phyloP scores from a whole-genome alignment of 2,113 vertebrate genomes.

The Caracal caracal region DNA sequence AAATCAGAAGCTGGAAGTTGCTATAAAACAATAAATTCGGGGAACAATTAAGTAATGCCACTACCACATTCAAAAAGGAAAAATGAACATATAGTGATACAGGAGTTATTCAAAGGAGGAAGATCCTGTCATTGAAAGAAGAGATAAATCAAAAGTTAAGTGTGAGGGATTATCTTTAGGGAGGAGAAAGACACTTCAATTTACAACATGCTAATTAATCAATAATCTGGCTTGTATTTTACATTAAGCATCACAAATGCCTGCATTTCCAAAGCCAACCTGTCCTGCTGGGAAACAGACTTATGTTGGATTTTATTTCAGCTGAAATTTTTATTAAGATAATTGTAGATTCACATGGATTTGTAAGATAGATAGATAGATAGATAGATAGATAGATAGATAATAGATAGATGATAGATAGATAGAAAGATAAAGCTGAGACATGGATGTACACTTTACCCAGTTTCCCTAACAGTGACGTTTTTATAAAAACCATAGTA shows the following conservation, averaged over 20 bases:
- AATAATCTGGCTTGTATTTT: background rate
- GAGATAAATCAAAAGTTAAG: background rate
- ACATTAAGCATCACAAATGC: background rate
- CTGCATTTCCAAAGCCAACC: constrained; percentile 12
- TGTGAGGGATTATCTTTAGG: background rate
- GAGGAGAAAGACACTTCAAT: background rate
- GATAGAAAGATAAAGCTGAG: background rate
- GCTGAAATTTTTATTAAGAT: background rate
- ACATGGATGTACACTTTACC: background rate
- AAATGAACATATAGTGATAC: background rate
- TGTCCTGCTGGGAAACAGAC: background rate
- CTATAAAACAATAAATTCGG: background rate
- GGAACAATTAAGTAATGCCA: background rate
- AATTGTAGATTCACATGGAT: background rate
- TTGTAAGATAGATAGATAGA: background rate
- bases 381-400: too few species aligned
- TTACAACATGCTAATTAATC: background rate
- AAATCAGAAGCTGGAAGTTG: background rate
- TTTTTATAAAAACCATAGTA: background rate
- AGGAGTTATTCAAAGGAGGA: background rate
- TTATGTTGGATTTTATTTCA: background rate
- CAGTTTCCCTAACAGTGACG: background rate
- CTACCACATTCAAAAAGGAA: background rate
- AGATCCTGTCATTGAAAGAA: background rate
- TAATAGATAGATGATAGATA: background rate